Evolutionary conservation across 2,113 vertebrate species (phyloP).

Genomic region (Anarhynchus alexandrinus): DNA sequence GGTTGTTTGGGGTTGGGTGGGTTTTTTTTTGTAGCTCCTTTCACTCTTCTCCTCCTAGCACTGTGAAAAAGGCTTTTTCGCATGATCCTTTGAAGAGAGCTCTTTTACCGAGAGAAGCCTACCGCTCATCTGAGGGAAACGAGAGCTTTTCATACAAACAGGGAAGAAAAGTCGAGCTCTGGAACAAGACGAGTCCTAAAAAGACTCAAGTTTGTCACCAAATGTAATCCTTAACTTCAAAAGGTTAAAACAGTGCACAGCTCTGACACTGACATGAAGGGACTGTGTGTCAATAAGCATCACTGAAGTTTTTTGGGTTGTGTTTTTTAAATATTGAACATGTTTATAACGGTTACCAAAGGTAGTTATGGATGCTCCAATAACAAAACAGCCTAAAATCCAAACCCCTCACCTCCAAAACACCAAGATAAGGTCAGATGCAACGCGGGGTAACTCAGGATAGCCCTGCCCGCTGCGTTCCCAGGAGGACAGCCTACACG

Average conservation of each 20-base stretch:
- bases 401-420: fast-evolving
- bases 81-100: constrained; percentile 4
- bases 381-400: background rate
- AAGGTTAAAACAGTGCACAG: background rate
- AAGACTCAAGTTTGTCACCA: background rate
- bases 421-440: background rate
- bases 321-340: background rate
- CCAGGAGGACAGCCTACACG: fast-evolving
- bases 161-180: background rate
- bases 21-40: background rate
- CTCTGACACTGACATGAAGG: background rate
- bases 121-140: background rate
- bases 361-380: background rate
- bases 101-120: background rate
- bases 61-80: constrained; percentile 12
- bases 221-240: background rate
- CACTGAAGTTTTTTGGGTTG: fast-evolving
- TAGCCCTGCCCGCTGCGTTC: background rate
- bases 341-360: background rate
- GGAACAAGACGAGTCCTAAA: background rate
- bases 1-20: background rate
- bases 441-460: fast-evolving
- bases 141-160: background rate
- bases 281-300: background rate
- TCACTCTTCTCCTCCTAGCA: background rate